Conservation (phyloP, 2,797 vertebrate species). For the Manis pentadactyla region DNA sequence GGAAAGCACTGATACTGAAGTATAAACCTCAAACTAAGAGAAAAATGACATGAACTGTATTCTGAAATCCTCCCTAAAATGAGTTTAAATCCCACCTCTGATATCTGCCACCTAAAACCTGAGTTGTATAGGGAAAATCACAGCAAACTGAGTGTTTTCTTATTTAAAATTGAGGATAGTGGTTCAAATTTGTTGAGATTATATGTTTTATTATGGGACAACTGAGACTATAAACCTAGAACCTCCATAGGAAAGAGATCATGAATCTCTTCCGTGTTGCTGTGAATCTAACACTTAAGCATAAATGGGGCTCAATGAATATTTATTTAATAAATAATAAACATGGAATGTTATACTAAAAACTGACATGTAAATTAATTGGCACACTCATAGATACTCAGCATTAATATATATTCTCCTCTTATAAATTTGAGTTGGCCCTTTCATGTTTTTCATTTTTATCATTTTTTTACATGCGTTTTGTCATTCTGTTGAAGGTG, state of each 20-base stretch:
- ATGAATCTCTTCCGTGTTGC: neutral
- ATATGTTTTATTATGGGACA: neutral
- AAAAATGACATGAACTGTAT: neutral
- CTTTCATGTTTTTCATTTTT: neutral
- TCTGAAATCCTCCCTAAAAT: neutral
- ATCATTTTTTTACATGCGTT: neutral
- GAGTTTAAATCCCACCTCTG: neutral
- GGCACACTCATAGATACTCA: neutral
- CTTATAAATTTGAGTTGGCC: neutral
- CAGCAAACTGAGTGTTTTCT: neutral
- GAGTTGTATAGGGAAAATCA: neutral
- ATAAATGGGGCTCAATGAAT: neutral
- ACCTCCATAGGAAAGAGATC: neutral
- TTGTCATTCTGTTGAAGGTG: neutral
- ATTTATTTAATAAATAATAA: neutral
- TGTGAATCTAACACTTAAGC: neutral
- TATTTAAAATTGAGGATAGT: neutral
- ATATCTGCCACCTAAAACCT: neutral
- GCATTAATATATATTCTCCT: rapidly evolving
- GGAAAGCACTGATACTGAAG: neutral
- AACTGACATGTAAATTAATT: neutral
- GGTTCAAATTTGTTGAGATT: neutral
- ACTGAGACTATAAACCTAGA: neutral
- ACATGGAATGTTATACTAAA: neutral
- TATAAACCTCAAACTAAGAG: neutral